Evolutionary conservation across 2,797 vertebrate genomes (phyloP).

Genomic region (Peromyscus eremicus): DNA sequence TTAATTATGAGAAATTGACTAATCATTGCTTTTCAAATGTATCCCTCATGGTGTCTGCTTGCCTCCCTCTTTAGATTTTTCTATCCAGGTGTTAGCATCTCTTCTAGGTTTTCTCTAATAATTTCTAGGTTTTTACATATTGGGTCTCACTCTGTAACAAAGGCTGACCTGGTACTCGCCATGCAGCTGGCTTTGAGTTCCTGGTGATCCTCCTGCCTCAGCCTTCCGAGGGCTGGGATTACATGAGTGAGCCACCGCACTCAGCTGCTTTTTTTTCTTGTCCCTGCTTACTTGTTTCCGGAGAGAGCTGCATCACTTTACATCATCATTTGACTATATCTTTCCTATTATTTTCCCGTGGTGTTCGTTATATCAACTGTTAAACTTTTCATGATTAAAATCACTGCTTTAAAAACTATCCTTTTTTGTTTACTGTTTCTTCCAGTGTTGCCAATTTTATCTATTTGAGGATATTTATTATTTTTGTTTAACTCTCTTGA

Average conservation of each 20-base stretch:
- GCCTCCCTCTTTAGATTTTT: neutral
- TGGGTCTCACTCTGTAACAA: neutral
- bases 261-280: neutral
- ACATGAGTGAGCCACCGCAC: neutral
- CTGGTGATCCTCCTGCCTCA: neutral
- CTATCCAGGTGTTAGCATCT: neutral
- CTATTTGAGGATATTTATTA: neutral
- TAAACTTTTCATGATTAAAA: slow-evolving; percentile 13
- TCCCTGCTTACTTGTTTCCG: neutral
- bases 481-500: neutral
- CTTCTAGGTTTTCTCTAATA: neutral
- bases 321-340: neutral
- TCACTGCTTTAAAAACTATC: neutral
- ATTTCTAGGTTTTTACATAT: neutral
- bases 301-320: neutral
- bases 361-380: neutral
- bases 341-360: neutral
- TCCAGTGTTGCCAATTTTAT: neutral
- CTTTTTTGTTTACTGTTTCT: slow-evolving; percentile 26
- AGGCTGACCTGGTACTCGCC: neutral
- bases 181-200: neutral
- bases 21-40: slow-evolving; percentile 1
- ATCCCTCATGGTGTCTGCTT: neutral
- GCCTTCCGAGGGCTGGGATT: neutral
- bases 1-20: slow-evolving; percentile 35